phyloP scores from a whole-genome alignment of 2,797 vertebrate genomes.

The Takifugu ocellatus region DNA sequence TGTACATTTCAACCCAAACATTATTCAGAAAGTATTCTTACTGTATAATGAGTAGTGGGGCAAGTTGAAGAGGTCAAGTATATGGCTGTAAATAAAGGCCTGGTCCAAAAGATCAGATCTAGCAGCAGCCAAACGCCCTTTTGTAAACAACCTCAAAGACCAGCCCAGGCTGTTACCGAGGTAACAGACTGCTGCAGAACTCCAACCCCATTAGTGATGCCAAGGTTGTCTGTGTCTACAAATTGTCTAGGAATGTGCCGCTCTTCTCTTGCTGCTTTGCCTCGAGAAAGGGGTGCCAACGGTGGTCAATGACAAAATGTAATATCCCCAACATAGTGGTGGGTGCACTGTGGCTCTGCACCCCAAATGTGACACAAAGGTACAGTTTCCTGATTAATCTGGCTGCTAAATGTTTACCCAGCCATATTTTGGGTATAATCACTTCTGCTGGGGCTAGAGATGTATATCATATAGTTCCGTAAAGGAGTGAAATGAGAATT shows the following conservation, averaged over 20 bases:
- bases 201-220: slow-evolving; percentile 63
- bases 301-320: slow-evolving; percentile 2
- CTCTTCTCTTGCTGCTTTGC: slow-evolving; percentile 25
- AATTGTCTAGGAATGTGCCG: slow-evolving; percentile 60
- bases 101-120: slow-evolving; percentile 29
- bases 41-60: not conserved
- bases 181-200: slow-evolving; percentile 68
- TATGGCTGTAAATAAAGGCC: no score
- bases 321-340: no score
- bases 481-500: no score
- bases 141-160: slow-evolving; percentile 64
- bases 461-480: slow-evolving; percentile 19
- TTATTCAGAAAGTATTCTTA: no score
- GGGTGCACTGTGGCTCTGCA: slow-evolving; percentile 11
- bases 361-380: slow-evolving; percentile 13
- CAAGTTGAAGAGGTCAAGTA: slow-evolving; percentile 1
- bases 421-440: slow-evolving; percentile 31
- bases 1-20: no score
- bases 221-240: slow-evolving; percentile 68
- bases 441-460: slow-evolving; percentile 20
- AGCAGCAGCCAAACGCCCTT: slow-evolving; percentile 54
- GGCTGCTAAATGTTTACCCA: slow-evolving; percentile 5
- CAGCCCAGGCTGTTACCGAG: slow-evolving; percentile 69
- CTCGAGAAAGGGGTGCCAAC: no score
- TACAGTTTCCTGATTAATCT: slow-evolving; percentile 23